Percentiles rank a stretch among this genome's conserved stretches.
These are phyloP conservation scores for Maniola jurtina DNA, from an alignment of 1,140 invertebrate species.

Conservation along the genomic window DNA sequence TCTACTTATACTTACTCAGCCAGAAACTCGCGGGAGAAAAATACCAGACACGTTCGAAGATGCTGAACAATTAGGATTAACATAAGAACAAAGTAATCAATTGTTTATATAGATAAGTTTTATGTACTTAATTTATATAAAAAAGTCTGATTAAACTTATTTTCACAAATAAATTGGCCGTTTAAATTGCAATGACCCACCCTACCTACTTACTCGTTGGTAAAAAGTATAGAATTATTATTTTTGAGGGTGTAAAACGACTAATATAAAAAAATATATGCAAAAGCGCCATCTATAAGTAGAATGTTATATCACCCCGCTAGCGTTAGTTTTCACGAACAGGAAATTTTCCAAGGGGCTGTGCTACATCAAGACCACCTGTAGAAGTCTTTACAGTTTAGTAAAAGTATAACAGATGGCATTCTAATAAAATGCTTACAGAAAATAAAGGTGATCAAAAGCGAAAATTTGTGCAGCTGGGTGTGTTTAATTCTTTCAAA, in stretches of 20 bases:
- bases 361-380: too few relatives aligned
- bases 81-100: background rate
- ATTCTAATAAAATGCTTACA: background rate
- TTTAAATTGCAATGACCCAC: too few relatives aligned
- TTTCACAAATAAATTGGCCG: too few relatives aligned
- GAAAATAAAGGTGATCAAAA: too few relatives aligned
- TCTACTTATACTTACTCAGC: constrained; percentile 81
- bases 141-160: background rate
- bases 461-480: too few relatives aligned
- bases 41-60: constrained; percentile 86
- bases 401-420: constrained; percentile 3
- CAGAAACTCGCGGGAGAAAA: constrained; percentile 83
- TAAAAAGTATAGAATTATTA: background rate
- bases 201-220: too few relatives aligned
- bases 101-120: background rate
- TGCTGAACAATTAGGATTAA: constrained; percentile 80
- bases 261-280: background rate
- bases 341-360: background rate
- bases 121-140: background rate
- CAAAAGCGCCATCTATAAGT: background rate
- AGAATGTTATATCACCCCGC: background rate
- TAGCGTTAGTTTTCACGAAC: background rate
- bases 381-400: too few relatives aligned
- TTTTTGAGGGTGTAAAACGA: background rate
- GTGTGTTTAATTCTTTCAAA: too few relatives aligned